Evolutionary conservation across 2,113 vertebrate genomes (phyloP).

Genomic region (Zosterops pallidus): DNA sequence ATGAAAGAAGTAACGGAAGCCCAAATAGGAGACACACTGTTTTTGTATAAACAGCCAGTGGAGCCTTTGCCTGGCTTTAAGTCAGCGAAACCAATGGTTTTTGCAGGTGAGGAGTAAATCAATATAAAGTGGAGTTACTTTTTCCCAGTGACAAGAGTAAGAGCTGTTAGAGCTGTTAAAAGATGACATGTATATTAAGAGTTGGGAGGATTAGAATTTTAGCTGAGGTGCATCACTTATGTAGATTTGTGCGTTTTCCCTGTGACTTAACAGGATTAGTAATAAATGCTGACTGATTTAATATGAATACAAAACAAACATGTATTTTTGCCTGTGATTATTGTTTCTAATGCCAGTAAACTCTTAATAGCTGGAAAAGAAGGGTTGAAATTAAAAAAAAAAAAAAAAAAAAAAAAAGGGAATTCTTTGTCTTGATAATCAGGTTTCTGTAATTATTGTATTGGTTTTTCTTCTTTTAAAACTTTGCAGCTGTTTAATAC

Average conservation of each 20-base stretch:
- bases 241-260: neutral
- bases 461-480: neutral
- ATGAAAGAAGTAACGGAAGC: conserved; percentile 98
- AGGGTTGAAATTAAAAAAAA: neutral
- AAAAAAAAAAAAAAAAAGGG: neutral
- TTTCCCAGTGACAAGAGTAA: neutral
- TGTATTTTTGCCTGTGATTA: neutral
- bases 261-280: neutral
- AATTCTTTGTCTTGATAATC: neutral
- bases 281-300: neutral
- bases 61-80: conserved; percentile 93
- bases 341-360: neutral
- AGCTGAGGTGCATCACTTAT: accelerated
- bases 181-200: neutral
- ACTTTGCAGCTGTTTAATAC: neutral
- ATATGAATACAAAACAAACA: neutral
- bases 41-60: conserved; percentile 87
- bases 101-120: conserved; percentile 86
- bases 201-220: neutral
- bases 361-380: neutral
- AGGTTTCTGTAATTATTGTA: neutral
- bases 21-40: conserved; percentile 95
- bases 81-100: conserved; percentile 96
- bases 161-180: neutral
- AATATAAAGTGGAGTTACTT: neutral